Base-by-base conservation (phyloP, 2,888 invertebrate genomes). In the Patella caerulea region DNA sequence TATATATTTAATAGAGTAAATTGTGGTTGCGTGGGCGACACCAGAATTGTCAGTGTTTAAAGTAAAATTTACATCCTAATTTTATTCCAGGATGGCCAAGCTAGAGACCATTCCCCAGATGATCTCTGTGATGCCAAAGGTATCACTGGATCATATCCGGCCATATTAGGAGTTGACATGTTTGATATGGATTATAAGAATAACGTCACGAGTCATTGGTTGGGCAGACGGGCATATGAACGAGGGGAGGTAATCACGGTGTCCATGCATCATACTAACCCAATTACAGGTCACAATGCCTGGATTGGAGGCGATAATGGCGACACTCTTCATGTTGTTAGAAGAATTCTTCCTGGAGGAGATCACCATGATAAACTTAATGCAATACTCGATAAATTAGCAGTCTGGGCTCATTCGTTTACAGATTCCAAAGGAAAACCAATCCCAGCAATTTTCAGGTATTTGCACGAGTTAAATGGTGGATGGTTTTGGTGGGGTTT, bases 91-190 rank as follows among this genome's bases (percentile, higher is more conserved):
- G 53, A 72, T 9, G n/a, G 52, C 15, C 77, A 77, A 53, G 77
- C 65, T 24, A 45, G 71, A 12, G 34, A 29, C 17, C 72, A 80
- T 19, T 19, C 45, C 17, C 71, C 56, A 5, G 83, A 81, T 52
- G 81, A 83, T 52, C 77, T 83, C 3, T 80, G 80, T 69, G 83
- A 83, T 55, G 73, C 79, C 29, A 83, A 80, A 52, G 72, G 73
- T 15, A 69, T 81, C 29, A 80, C 78, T 53, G 83, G 83, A 4
- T 78, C 80, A 52, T 83, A 83, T 72, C 83, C 83, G 2, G 80
- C 79, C 14, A 77, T 81, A 12, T 52, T 80, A 24, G 81, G 81
- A 12, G 77, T 83, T 65, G 81, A 83, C 54, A 53, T 81, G 17
- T 75, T 74, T 11, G 74, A 74, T 55, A 34, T 73, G 4, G 19